Conservation (phyloP, 2,797 vertebrate genomes). For the Helostoma temminkii region DNA sequence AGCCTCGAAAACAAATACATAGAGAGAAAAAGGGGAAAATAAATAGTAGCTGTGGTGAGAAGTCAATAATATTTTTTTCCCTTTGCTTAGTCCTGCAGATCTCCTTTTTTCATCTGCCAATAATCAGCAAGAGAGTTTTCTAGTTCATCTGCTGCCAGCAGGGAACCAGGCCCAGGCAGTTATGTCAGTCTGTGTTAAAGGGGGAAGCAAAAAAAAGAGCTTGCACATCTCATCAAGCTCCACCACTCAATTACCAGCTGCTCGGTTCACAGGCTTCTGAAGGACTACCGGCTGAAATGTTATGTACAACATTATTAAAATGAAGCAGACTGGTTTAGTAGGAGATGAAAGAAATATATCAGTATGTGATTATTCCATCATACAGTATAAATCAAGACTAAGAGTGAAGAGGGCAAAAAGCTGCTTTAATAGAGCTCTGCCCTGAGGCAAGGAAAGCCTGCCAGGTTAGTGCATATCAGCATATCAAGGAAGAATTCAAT, state of each 20-base stretch:
- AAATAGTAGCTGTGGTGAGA: slow-evolving; percentile 82
- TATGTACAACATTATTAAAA: slow-evolving; percentile 24
- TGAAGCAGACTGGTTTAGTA: slow-evolving; percentile 17
- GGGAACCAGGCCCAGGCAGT: slow-evolving; percentile 67
- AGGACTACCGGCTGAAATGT: slow-evolving; percentile 6
- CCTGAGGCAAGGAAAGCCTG: slow-evolving; percentile 57
- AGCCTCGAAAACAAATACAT: slow-evolving; percentile 81
- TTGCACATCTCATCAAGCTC: slow-evolving; percentile 68
- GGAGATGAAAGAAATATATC: slow-evolving; percentile 48
- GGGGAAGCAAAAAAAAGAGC: slow-evolving; percentile 32
- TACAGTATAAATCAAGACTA: slow-evolving; percentile 29
- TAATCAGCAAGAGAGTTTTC: slow-evolving; percentile 74
- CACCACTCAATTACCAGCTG: slow-evolving; percentile 68
- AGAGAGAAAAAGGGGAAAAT: slow-evolving; percentile 70
- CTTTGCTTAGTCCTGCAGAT: slow-evolving; percentile 71
- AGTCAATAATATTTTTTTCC: slow-evolving; percentile 79
- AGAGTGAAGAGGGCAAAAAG: slow-evolving; percentile 12
- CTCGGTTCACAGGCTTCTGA: slow-evolving; percentile 44
- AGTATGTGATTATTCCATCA: slow-evolving; percentile 45
- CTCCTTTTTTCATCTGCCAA: slow-evolving; percentile 84
- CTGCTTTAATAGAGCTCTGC: slow-evolving; percentile 50
- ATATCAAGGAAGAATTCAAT: slow-evolving; percentile 72
- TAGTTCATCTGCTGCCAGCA: slow-evolving; percentile 82
- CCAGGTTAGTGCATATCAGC: slow-evolving; percentile 69
- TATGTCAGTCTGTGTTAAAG: slow-evolving; percentile 66